Conservation (phyloP, 2,888 invertebrate genomes). For the Mylabris sibirica region DNA sequence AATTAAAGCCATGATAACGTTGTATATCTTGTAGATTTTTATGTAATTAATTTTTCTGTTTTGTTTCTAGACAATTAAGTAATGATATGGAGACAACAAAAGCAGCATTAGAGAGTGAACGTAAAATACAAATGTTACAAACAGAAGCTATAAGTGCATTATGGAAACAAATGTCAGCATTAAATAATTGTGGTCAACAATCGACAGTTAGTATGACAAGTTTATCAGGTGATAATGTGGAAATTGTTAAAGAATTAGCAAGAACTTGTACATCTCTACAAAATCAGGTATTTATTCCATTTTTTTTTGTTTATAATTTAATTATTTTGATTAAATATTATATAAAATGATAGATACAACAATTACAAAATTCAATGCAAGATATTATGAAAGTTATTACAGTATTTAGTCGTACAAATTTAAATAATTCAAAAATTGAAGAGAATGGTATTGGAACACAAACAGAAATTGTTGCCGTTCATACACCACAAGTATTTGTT, state of each 20-base stretch:
- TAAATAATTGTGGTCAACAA: slow-evolving; percentile 65
- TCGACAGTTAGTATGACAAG: slow-evolving; percentile 46
- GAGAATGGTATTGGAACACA: slow-evolving; percentile 73
- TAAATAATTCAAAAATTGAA: slow-evolving; percentile 44
- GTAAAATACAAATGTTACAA: slow-evolving; percentile 85
- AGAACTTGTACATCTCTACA: slow-evolving; percentile 79
- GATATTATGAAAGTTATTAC: slow-evolving; percentile 78
- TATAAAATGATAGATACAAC: slow-evolving; percentile 69
- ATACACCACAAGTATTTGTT: slow-evolving; percentile 73
- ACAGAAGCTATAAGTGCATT: slow-evolving; percentile 90
- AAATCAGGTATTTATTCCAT: slow-evolving; percentile 69
- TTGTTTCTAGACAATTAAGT: slow-evolving; percentile 72
- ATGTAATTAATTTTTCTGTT: too few species aligned
- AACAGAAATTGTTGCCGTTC: slow-evolving; percentile 81
- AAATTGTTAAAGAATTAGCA: slow-evolving; percentile 76
- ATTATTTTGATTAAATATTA: neutral
- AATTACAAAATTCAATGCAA: slow-evolving; percentile 80
- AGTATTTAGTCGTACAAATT: slow-evolving; percentile 59
- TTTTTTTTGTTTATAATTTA: neutral
- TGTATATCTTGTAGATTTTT: too few species aligned
- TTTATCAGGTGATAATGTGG: slow-evolving; percentile 63
- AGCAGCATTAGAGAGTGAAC: slow-evolving; percentile 82
- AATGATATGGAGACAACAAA: slow-evolving; percentile 87
- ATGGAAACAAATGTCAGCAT: slow-evolving; percentile 84
- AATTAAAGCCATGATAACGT: too few species aligned